Conservation (phyloP, 2,888 invertebrate species). For the Melanotus villosus region DNA sequence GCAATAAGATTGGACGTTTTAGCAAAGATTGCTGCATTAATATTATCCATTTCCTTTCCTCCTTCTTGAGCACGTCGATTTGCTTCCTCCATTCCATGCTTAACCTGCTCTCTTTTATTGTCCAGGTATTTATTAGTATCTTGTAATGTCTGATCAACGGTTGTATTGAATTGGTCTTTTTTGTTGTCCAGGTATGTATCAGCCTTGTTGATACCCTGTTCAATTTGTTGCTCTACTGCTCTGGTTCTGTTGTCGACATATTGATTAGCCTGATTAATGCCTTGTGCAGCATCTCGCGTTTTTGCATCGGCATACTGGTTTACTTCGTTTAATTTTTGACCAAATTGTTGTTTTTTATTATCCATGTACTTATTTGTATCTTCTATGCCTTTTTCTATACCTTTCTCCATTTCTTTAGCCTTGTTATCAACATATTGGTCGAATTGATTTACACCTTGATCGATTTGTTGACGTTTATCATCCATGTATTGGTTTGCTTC, state of each 20-base stretch:
- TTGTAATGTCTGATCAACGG: slow-evolving; percentile 48
- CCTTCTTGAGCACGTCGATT: slow-evolving; percentile 51
- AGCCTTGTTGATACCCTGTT: slow-evolving; percentile 33
- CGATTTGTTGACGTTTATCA: slow-evolving; percentile 52
- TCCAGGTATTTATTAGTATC: slow-evolving; percentile 52
- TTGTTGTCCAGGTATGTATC: slow-evolving; percentile 50
- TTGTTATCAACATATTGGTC: slow-evolving; percentile 60
- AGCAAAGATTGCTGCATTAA: slow-evolving; percentile 48
- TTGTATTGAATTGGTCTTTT: slow-evolving; percentile 46
- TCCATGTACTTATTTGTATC: slow-evolving; percentile 57
- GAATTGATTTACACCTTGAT: slow-evolving; percentile 57
- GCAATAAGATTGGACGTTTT: slow-evolving; percentile 51
- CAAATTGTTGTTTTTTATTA: slow-evolving; percentile 54
- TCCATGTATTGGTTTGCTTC: slow-evolving; percentile 56
- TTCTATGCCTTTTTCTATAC: slow-evolving; percentile 38
- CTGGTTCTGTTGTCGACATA: slow-evolving; percentile 44
- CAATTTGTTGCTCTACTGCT: slow-evolving; percentile 38
- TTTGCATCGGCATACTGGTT: slow-evolving; percentile 45
- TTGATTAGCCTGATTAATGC: slow-evolving; percentile 40
- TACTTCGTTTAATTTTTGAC: slow-evolving; percentile 40
- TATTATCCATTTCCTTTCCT: slow-evolving; percentile 46
- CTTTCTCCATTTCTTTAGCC: slow-evolving; percentile 38
- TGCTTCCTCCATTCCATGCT: slow-evolving; percentile 52
- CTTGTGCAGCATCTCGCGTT: slow-evolving; percentile 31
- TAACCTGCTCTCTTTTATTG: slow-evolving; percentile 52